A percentile compares a stretch with the other conserved stretches of the same genome.
Evolutionary conservation across 1,140 invertebrate genomes (phyloP).

Genomic region (Grapholita molesta): DNA sequence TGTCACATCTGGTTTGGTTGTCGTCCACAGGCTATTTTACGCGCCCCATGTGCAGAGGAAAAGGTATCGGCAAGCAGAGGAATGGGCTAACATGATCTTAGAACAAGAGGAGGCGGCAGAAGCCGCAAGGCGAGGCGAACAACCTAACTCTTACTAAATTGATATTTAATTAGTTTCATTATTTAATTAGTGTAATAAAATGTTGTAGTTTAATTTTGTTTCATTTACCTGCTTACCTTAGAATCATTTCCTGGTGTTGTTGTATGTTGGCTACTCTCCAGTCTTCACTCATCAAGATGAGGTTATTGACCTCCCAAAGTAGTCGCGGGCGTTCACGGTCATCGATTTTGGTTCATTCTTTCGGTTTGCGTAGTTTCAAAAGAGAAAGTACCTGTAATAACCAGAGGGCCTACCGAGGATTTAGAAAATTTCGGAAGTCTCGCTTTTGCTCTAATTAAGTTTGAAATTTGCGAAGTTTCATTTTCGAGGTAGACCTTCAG

Average conservation of each 20-base stretch:
- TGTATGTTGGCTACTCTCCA: background rate
- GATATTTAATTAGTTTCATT: background rate
- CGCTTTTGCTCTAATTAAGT: too few relatives aligned
- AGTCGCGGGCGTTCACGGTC: background rate
- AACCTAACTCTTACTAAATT: background rate
- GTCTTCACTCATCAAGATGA: background rate
- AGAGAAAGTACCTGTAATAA: too few relatives aligned
- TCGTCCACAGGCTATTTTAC: conserved; percentile 41
- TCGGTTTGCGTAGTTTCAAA: background rate
- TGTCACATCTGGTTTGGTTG: conserved; percentile 42
- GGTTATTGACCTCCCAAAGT: conserved; percentile 1
- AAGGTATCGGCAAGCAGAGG: conserved; percentile 44
- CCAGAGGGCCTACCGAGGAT: too few relatives aligned
- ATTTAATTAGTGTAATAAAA: background rate
- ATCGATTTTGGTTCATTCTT: background rate
- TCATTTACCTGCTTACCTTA: background rate
- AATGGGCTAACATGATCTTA: conserved; percentile 58
- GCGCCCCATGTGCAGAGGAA: conserved; percentile 43
- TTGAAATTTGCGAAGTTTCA: too few relatives aligned
- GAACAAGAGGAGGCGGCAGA: conserved; percentile 52
- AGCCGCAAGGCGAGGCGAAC: background rate
- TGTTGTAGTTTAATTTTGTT: background rate
- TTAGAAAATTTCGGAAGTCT: too few relatives aligned
- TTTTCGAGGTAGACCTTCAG: too few relatives aligned
- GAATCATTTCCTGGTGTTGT: background rate